These are phyloP conservation scores for Hippocampus mohnikei DNA, from an alignment of 2,113 vertebrate genomes.

Conservation along the genomic window DNA sequence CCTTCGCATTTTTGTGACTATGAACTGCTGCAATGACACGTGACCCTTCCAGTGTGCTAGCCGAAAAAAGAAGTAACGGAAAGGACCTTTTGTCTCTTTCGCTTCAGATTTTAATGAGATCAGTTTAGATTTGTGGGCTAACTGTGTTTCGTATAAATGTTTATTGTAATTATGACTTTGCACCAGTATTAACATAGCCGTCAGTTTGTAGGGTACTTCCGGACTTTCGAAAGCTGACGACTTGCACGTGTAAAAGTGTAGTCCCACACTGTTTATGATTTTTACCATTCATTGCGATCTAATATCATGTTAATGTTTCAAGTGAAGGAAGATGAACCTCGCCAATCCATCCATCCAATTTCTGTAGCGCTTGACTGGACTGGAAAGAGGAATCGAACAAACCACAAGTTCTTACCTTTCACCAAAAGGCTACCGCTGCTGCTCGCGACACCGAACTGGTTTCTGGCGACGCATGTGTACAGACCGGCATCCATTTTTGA, in stretches of 20 bases:
- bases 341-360: background rate
- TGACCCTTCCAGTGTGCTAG: background rate
- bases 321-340: background rate
- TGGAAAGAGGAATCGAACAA: background rate
- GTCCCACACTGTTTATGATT: background rate
- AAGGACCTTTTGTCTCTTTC: background rate
- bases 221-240: background rate
- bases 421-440: conserved; percentile 86
- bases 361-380: background rate
- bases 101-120: background rate
- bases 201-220: background rate
- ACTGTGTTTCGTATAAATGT: background rate
- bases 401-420: conserved; percentile 77
- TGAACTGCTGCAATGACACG: background rate
- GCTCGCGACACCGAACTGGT: conserved; percentile 90
- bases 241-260: background rate
- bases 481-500: conserved; percentile 85
- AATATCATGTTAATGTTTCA: background rate
- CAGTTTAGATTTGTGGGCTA: background rate
- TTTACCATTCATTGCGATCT: background rate
- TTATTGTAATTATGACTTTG: background rate
- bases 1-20: background rate
- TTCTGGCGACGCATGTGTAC: conserved; percentile 89
- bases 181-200: background rate
- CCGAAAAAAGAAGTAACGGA: background rate